Base-by-base conservation (phyloP, 1,140 invertebrate species). In the Drosophila parabipectinata region DNA sequence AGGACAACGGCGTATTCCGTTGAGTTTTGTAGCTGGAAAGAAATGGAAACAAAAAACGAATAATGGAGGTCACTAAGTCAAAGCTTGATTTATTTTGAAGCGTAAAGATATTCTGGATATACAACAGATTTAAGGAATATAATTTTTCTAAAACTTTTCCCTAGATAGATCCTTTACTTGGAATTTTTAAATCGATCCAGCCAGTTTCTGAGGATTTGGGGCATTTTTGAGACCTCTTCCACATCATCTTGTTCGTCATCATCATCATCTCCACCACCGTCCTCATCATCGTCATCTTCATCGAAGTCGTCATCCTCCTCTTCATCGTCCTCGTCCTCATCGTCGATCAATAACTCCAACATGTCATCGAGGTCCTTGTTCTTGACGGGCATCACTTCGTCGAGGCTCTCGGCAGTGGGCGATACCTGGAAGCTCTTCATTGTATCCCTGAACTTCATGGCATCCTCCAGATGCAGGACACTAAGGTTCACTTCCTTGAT, bases 1-100 rank as follows among this genome's bases (percentile, higher is more conserved):
- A 97, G 91, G 47, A 94, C 93, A 26, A 97, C 95, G 76, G 93
- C 93, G 72, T 92, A 93, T 64, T 95, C 94, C 64, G 94, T 94
- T 0, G 95, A 96, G 79, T 95, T 94, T 78, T 94, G 93, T 71
- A 95, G 81, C 95, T 95, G 93, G 92, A 94, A 81, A 37, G 37
- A 18, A 9, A 5, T 8, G 24, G 14, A 15, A 44, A 45, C 9
- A n/a, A 34, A 15, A 12, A n/a, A 48, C 14, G 32, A 52, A 61
- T 28, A 61, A 76, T 32, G 44, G 44, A 18, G 44, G 34, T 39
- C 30, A 47, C n/a, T 32, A 41, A 72, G 47, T 45, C 24, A 59
- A 77, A 59, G 39, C 10, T 37, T 12, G 3, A 12, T 37, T 37
- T 37, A 37, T 37, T 37, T 37, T n/a, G n/a, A 12, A 37, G 34